Evolutionary conservation across 2,113 vertebrate species (phyloP).

Genomic region (Axis porcinus): DNA sequence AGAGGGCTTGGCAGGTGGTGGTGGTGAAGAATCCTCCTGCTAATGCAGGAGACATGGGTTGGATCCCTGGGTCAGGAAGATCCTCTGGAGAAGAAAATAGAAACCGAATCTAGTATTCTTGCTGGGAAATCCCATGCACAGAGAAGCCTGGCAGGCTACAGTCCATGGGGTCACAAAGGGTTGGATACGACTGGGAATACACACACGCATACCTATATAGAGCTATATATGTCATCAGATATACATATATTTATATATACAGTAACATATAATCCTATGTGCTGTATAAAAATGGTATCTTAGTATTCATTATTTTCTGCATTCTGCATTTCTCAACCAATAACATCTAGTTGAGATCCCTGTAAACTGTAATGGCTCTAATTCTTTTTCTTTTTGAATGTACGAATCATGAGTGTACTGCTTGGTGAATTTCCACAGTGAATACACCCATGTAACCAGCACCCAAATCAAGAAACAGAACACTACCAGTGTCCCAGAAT

Average conservation of each 20-base stretch:
- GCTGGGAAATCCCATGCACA: neutral
- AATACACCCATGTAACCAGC: neutral
- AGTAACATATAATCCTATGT: neutral
- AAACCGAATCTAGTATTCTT: neutral
- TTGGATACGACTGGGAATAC: neutral
- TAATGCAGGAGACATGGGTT: neutral
- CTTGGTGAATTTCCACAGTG: neutral
- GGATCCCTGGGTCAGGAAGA: neutral
- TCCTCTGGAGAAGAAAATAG: neutral
- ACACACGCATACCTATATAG: neutral
- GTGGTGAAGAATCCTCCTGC: neutral
- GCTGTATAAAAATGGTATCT: neutral
- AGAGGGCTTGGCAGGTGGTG: neutral
- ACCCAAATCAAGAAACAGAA: slow-evolving; percentile 20
- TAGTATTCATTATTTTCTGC: neutral
- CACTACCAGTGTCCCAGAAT: neutral
- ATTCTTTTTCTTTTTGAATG: neutral
- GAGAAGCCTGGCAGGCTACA: neutral
- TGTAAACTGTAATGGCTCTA: neutral
- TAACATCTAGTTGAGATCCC: neutral
- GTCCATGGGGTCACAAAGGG: neutral
- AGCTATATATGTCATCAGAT: neutral
- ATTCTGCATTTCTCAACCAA: slow-evolving; percentile 7
- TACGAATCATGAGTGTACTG: neutral
- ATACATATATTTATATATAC: neutral